Percentiles rank a stretch among this genome's conserved stretches.
Conservation (phyloP, 2,797 vertebrate genomes). For the Malurus splendens region DNA sequence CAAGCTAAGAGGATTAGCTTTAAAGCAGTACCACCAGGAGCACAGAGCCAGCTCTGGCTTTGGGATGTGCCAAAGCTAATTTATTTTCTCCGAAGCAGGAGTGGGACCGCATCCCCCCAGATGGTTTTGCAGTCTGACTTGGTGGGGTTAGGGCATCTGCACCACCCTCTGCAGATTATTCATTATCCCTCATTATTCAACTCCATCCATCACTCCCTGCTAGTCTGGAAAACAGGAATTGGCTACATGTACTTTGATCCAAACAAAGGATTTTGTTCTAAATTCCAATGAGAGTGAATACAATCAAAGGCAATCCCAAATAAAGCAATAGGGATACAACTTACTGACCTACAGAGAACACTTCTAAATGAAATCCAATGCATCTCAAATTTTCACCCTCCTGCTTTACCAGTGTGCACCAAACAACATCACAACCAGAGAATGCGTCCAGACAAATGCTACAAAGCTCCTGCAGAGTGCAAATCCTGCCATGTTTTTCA, state of each 20-base stretch:
- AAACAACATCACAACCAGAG: background rate
- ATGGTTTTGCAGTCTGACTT: background rate
- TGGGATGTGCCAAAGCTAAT: background rate
- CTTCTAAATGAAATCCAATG: background rate
- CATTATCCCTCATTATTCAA: background rate
- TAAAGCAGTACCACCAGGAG: conserved; percentile 19
- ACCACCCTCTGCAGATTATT: background rate
- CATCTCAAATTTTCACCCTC: background rate
- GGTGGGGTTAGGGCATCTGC: background rate
- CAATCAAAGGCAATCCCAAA: background rate
- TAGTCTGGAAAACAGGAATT: background rate
- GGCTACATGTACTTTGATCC: background rate
- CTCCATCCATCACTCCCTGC: background rate
- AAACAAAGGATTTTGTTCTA: background rate
- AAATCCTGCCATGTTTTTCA: background rate
- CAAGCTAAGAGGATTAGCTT: conserved; percentile 19
- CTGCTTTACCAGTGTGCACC: background rate
- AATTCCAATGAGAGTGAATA: background rate
- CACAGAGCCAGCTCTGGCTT: background rate
- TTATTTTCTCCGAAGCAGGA: background rate
- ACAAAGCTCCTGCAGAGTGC: background rate
- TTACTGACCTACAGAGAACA: background rate
- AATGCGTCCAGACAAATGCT: background rate
- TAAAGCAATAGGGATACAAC: background rate
- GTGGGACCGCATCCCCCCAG: background rate